Evolutionary conservation across 2,888 invertebrate species (phyloP).

Genomic region (Tuta absoluta): DNA sequence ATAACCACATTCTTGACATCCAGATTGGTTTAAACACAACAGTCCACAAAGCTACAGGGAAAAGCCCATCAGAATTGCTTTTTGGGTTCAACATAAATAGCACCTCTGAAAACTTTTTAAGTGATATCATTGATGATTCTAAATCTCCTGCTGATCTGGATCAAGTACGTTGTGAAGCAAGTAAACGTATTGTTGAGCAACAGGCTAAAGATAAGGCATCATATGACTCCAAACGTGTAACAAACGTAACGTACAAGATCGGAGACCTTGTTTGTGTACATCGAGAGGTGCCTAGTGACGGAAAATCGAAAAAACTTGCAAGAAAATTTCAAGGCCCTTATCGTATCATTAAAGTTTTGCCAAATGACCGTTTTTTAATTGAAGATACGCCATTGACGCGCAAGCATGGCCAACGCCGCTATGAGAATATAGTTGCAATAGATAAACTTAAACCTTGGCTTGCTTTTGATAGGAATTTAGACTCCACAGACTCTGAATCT

Average conservation of each 20-base stretch:
- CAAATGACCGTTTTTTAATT: background rate
- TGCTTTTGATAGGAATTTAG: background rate
- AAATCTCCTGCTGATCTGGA: background rate
- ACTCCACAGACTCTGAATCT: background rate
- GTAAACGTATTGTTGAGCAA: background rate
- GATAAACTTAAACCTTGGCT: constrained; percentile 1
- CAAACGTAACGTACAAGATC: background rate
- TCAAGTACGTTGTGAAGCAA: background rate
- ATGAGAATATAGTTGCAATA: background rate
- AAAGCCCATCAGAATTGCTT: background rate
- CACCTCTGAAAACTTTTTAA: background rate
- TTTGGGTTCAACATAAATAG: too few species aligned
- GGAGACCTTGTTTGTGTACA: background rate
- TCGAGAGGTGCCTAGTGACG: background rate
- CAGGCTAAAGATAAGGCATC: background rate
- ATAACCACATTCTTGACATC: background rate
- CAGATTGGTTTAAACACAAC: background rate
- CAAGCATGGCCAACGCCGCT: background rate
- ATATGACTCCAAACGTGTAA: background rate
- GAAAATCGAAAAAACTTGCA: background rate
- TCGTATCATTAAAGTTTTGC: background rate
- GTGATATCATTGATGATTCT: background rate
- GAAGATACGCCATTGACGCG: background rate
- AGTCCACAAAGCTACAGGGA: background rate
- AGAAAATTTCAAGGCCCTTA: background rate